Base-by-base conservation (phyloP, 2,888 invertebrate genomes). In the Ochropleura plecta region DNA sequence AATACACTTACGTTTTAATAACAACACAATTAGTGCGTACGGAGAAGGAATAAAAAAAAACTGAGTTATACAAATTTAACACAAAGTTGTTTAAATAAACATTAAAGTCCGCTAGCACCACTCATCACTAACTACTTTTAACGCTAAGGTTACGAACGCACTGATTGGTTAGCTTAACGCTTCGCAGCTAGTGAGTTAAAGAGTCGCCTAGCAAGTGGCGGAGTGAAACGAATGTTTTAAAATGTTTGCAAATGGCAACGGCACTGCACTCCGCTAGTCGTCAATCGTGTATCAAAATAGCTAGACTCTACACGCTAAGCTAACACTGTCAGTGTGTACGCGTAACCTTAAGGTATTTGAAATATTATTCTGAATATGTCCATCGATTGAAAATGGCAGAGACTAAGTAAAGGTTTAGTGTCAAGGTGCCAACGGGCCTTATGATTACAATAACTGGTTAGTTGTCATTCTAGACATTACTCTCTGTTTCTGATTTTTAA, bases 1-100 rank as follows among this genome's bases (percentile, higher is more conserved):
- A 88, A 88, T 91, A 93, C 90, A 90, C 89, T 91, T 92, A 90
- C 78, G 82, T 89, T 88, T 88, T 77, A 68, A 74, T 77, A 88
- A 88, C 87, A 89, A 89, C 88, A 88, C 89, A 91, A 88, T 79
- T 82, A 81, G 87, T 91, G 91, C 88, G 78, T 76, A 70, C 48
- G 53, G 60, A 66, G 53, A 73, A 84, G 62, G 68, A 81, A 68
- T 55, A 18, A 30, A 55, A 51, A 67, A 64, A 18, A 18, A 49
- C 40, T 12, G n/a, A 63, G 30, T 51, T 9, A 44, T 8, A 18
- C 46, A 40, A 48, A 16, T 12, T 6, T 6, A 49, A 14, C 8
- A 48, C 16, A 40, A 53, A 44, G 20, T 65, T 40, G 8, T 9
- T 8, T 42, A 51, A 57, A 46, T 20, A 40, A 16, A 48, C 5